These are phyloP conservation scores for Heliornis fulica DNA, from an alignment of 2,113 vertebrate species.

Conservation along the genomic window DNA sequence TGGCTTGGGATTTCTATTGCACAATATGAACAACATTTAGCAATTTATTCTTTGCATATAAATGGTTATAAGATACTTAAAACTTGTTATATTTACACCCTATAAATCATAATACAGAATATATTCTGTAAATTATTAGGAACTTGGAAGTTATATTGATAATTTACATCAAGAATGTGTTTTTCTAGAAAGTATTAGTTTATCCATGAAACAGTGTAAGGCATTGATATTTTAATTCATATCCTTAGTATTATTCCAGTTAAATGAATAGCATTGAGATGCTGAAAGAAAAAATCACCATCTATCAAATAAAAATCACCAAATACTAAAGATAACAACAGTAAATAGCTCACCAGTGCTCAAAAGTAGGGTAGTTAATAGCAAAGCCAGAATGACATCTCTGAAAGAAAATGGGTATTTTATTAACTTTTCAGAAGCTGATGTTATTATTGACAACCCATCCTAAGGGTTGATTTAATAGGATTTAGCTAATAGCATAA, in stretches of 20 bases:
- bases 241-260: not conserved
- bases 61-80: not conserved
- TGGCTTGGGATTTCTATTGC: not conserved
- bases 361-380: not conserved
- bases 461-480: not conserved
- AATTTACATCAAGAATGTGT: not conserved
- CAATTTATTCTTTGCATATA: not conserved
- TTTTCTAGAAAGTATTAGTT: not conserved
- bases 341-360: not conserved
- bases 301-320: not conserved
- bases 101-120: not conserved
- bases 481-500: not conserved
- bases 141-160: not conserved
- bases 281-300: not conserved
- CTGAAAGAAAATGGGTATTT: not conserved
- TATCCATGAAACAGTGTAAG: not conserved
- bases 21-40: not conserved
- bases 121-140: not conserved
- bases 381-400: not conserved
- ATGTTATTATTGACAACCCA: not conserved
- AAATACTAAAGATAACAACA: not conserved
- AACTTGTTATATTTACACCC: not conserved
- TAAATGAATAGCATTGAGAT: not conserved
- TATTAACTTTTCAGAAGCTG: not conserved
- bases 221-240: not conserved